These are phyloP conservation scores for Aphelinus certus DNA, from an alignment of 1,140 invertebrate genomes.

Conservation along the genomic window DNA sequence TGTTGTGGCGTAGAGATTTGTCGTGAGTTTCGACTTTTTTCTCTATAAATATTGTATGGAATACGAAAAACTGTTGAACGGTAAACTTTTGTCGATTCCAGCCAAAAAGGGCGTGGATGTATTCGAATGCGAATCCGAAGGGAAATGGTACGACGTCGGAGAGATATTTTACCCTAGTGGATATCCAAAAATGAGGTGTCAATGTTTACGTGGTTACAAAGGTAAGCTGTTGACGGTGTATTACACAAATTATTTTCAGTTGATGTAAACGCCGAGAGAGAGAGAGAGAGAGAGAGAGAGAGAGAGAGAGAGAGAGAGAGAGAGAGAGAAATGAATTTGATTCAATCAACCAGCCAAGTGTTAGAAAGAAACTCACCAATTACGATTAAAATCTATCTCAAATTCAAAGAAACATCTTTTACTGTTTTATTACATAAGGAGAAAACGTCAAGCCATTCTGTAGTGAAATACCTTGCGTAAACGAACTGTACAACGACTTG, in stretches of 20 bases:
- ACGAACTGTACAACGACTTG: slow-evolving; percentile 30
- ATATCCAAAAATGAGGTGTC: slow-evolving; percentile 35
- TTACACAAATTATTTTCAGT: too few species aligned
- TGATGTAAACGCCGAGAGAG: too few species aligned
- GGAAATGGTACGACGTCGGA: slow-evolving; percentile 42
- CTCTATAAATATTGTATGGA: too few species aligned
- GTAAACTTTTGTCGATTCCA: slow-evolving; percentile 9
- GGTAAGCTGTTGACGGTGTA: slow-evolving; percentile 35
- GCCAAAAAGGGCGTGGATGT: slow-evolving; percentile 18
- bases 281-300: not conserved
- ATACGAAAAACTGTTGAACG: not conserved
- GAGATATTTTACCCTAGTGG: slow-evolving; percentile 42
- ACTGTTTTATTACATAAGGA: slow-evolving; percentile 39
- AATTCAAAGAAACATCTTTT: not conserved
- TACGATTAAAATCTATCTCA: not conserved
- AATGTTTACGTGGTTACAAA: slow-evolving; percentile 45
- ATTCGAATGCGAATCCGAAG: slow-evolving; percentile 49
- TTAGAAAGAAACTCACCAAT: too few species aligned
- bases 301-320: not conserved
- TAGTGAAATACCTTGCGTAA: slow-evolving; percentile 35
- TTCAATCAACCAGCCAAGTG: too few species aligned
- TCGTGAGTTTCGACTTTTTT: slow-evolving; percentile 45
- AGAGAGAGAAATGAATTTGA: too few species aligned
- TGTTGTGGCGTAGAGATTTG: slow-evolving; percentile 49
- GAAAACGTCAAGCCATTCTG: slow-evolving; percentile 54